These are phyloP conservation scores for Omphaloscelis lunosa DNA, from an alignment of 2,888 invertebrate genomes.

Conservation along the genomic window DNA sequence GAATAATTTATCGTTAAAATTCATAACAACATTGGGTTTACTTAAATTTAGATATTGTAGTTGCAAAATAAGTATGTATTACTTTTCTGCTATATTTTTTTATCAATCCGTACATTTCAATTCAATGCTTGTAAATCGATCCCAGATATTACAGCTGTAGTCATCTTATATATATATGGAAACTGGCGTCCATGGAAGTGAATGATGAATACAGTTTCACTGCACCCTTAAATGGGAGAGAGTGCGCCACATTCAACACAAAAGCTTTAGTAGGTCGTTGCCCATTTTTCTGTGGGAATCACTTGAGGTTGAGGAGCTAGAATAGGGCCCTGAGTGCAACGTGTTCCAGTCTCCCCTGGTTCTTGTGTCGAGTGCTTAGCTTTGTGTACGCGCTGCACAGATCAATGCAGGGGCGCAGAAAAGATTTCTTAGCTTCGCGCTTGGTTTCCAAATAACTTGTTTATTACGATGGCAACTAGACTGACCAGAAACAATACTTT, in stretches of 20 bases:
- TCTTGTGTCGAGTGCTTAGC: constrained; percentile 29
- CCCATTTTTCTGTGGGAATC: constrained; percentile 29
- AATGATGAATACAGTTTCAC: neutral
- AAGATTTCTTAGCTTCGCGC: neutral
- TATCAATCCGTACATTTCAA: neutral
- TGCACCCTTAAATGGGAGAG: constrained; percentile 7
- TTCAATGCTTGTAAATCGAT: neutral
- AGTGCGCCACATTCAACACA: constrained; percentile 14
- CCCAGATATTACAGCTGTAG: neutral
- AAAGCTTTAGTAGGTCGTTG: constrained; percentile 29
- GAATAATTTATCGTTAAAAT: constrained; percentile 6
- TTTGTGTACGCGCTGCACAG: constrained; percentile 16
- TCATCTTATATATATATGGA: constrained; percentile 16
- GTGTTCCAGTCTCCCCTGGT: constrained; percentile 22
- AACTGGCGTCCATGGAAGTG: neutral
- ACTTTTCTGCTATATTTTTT: neutral
- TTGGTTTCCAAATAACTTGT: neutral
- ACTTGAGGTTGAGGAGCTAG: constrained; percentile 24
- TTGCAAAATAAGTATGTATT: neutral
- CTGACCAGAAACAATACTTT: neutral
- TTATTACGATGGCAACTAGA: constrained; percentile 1
- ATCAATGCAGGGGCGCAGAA: constrained; percentile 2
- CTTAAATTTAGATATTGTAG: neutral
- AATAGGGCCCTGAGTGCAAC: constrained; percentile 40
- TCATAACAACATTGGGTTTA: constrained; percentile 1